Percentiles rank a stretch among this genome's conserved stretches.
Evolutionary conservation across 2,888 invertebrate genomes (phyloP).

Genomic region (Drosophila bunnanda): DNA sequence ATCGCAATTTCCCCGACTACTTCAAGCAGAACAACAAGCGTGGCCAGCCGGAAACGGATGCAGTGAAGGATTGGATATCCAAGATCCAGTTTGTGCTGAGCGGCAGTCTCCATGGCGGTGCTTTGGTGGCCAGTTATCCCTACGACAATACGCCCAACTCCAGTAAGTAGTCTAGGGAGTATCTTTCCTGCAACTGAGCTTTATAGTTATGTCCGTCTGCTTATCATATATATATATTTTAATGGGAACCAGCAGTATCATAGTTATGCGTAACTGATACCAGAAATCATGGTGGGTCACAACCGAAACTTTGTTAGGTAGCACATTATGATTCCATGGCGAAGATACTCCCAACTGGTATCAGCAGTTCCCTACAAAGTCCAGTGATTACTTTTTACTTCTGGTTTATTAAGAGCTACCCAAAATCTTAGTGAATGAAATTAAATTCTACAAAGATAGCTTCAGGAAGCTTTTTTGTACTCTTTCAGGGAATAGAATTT

Average conservation of each 20-base stretch:
- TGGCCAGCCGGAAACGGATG: constrained; percentile 97
- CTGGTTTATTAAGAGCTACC: no score
- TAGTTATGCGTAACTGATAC: neutral
- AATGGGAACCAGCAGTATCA: neutral
- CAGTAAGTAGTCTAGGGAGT: constrained; percentile 88
- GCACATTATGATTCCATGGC: neutral
- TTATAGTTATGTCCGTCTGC: neutral
- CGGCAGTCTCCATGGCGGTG: constrained; percentile 96
- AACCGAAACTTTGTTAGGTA: constrained; percentile 22
- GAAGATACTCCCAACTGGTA: constrained; percentile 1
- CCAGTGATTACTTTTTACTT: neutral
- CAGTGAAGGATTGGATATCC: constrained; percentile 96
- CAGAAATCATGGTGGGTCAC: neutral
- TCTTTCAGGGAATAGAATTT: no score
- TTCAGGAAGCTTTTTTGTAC: no score
- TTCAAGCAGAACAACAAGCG: constrained; percentile 95
- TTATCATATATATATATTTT: neutral
- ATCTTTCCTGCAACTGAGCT: neutral
- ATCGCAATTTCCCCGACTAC: constrained; percentile 98
- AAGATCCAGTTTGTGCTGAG: constrained; percentile 97
- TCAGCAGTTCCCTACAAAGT: constrained; percentile 19
- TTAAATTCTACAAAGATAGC: neutral
- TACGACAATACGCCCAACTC: constrained; percentile 98
- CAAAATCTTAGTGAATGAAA: neutral
- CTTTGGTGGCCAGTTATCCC: constrained; percentile 97